Base-by-base conservation (phyloP, 2,888 invertebrate genomes). In the Vesta saturnalis region DNA sequence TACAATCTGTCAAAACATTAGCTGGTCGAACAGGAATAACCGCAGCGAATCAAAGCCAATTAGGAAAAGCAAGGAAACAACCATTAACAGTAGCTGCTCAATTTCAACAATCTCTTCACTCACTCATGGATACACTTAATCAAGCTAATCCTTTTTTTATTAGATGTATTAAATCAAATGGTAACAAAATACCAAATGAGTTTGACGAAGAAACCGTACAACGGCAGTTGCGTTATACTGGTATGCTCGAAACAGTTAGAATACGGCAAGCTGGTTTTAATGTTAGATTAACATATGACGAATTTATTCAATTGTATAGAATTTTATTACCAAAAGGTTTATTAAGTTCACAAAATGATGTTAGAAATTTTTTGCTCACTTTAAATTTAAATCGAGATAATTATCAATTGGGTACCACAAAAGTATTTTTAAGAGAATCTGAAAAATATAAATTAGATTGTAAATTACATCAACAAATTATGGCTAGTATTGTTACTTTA, bases 251-350 rank as follows among this genome's bases (percentile, higher is more conserved):
- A 82, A 98, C 97, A 0, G 97, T 97, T 12, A 87, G 96, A 76
- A 97, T 98, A 72, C 87, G 97, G 58, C 95, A 96, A 81, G 96
- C 97, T 1, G 97, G 97, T 1, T 98, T 97, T 85, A 96, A 96
- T 83, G 96, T 97, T 70, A 88, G 97, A 35, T 88, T 97, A 35
- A 93, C 94, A 0, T 97, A 96, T 83, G 95, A 96, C 81, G 96
- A 97, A 84, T 98, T 98, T 83, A 94, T 95, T 71, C 95, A 96
- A 80, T 85, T 95, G 66, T 97, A 97, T 83, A 88, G 97, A 79
- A 96, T 97, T 82, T 85, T 98, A 68, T 85, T 97, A 76, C 95
- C 95, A 0, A 94, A 94, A 80, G 96, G 95, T 15, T 84, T 95
- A 73, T 85, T 94, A 10, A 96, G 95, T 83, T 94, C 94, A 0